A percentile compares a stretch with the other conserved stretches of the same genome.
Conservation (phyloP, 2,797 vertebrate genomes). For the Catharus ustulatus region DNA sequence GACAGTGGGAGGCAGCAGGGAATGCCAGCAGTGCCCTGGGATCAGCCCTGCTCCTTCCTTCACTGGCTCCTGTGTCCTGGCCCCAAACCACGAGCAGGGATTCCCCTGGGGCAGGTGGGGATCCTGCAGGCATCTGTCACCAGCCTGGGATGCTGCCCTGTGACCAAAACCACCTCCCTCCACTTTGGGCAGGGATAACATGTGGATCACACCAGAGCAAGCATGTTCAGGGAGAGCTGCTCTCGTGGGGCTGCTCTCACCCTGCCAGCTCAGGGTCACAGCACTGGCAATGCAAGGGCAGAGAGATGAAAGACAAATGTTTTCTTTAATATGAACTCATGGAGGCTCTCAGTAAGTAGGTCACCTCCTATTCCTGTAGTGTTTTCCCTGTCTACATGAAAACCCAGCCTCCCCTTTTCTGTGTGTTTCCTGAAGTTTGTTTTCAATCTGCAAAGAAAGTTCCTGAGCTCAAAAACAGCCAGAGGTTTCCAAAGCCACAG, state of each 20-base stretch:
- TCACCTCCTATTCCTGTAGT: conserved; percentile 17
- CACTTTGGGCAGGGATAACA: fast-evolving
- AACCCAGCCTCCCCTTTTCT: background rate
- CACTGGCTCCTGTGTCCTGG: background rate
- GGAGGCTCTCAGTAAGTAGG: conserved; percentile 41
- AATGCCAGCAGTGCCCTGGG: background rate
- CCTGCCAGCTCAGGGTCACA: background rate
- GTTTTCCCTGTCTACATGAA: background rate
- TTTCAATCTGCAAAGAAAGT: background rate
- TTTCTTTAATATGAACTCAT: background rate
- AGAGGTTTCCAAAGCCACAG: background rate
- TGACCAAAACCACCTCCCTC: background rate
- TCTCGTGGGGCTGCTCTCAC: background rate
- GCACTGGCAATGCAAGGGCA: fast-evolving
- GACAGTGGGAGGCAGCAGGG: fast-evolving
- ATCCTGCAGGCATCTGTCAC: background rate
- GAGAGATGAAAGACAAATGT: conserved; percentile 9
- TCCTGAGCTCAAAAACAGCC: conserved; percentile 21
- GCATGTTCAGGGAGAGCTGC: background rate
- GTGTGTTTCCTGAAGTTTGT: conserved; percentile 38
- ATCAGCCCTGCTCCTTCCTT: background rate
- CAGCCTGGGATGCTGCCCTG: background rate
- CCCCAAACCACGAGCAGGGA: background rate
- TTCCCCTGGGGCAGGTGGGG: background rate
- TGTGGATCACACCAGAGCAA: fast-evolving